These are phyloP conservation scores for Formica aserva DNA, from an alignment of 2,888 invertebrate genomes.

Conservation along the genomic window DNA sequence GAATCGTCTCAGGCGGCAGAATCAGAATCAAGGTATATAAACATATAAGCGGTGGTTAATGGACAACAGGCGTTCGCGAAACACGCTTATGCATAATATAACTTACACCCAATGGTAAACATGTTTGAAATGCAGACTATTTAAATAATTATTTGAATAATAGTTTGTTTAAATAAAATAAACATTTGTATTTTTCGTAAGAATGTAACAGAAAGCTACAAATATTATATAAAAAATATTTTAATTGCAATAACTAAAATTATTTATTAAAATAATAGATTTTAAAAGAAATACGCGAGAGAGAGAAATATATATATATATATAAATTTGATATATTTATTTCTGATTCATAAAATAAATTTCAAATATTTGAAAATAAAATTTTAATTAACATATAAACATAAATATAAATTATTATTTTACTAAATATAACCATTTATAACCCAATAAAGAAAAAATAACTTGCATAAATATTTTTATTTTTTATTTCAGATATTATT, in stretches of 20 bases:
- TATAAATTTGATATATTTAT: not conserved
- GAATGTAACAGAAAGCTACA: not conserved
- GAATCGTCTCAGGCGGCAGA: conserved; percentile 87
- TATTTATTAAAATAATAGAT: not conserved
- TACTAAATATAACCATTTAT: not conserved
- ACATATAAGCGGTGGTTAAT: not conserved
- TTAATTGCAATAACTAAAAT: not conserved
- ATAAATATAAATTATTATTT: not conserved
- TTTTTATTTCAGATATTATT: not conserved
- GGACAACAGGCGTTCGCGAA: not conserved
- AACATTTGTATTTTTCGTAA: not conserved
- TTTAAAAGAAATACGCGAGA: not conserved
- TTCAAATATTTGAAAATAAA: not conserved
- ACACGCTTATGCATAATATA: conserved; percentile 8
- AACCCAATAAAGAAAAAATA: not conserved
- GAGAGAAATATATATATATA: not conserved
- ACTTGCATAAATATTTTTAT: not conserved
- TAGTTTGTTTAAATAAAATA: not conserved
- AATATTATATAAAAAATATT: not conserved
- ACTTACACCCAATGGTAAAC: not conserved
- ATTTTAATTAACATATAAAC: not conserved
- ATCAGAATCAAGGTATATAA: conserved; percentile 80
- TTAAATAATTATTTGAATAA: not conserved
- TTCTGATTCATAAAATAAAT: not conserved
- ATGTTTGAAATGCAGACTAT: not conserved